Percentiles rank a stretch among this genome's conserved stretches.
These are phyloP conservation scores for Tamandua tetradactyla DNA, from an alignment of 2,797 vertebrate species.

Conservation along the genomic window DNA sequence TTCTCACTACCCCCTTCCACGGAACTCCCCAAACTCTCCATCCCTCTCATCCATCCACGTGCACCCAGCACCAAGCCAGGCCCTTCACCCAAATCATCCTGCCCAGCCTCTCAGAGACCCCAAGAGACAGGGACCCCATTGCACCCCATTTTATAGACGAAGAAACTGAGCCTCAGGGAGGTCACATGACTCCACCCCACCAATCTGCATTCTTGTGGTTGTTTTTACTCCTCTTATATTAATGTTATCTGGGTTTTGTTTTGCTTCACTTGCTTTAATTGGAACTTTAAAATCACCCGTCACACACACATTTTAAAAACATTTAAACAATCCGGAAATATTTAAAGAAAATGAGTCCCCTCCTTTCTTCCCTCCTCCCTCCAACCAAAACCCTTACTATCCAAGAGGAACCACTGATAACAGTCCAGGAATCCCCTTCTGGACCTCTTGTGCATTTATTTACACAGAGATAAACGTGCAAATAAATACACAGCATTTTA, in stretches of 20 bases:
- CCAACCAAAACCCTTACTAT: no score
- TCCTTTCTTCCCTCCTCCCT: not conserved
- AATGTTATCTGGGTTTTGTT: not conserved
- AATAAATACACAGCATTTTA: not conserved
- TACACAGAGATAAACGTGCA: not conserved
- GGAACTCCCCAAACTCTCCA: not conserved
- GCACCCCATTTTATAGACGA: not conserved
- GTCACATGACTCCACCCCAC: not conserved
- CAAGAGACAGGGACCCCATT: not conserved
- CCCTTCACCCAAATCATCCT: no score
- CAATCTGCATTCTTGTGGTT: not conserved
- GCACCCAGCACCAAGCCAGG: not conserved
- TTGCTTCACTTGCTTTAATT: constrained; percentile 34
- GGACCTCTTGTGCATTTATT: not conserved
- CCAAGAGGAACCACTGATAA: not conserved
- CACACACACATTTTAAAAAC: not conserved
- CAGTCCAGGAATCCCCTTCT: not conserved
- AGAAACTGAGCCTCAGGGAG: not conserved
- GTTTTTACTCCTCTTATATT: not conserved
- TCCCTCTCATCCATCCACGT: not conserved
- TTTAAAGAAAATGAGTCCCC: not conserved
- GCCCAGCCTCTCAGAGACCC: not conserved
- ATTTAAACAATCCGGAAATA: not conserved
- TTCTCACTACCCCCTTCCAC: no score
- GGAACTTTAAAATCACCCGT: constrained; percentile 22